These are phyloP conservation scores for Dermatemys mawii DNA, from an alignment of 2,113 vertebrate species.

Conservation along the genomic window DNA sequence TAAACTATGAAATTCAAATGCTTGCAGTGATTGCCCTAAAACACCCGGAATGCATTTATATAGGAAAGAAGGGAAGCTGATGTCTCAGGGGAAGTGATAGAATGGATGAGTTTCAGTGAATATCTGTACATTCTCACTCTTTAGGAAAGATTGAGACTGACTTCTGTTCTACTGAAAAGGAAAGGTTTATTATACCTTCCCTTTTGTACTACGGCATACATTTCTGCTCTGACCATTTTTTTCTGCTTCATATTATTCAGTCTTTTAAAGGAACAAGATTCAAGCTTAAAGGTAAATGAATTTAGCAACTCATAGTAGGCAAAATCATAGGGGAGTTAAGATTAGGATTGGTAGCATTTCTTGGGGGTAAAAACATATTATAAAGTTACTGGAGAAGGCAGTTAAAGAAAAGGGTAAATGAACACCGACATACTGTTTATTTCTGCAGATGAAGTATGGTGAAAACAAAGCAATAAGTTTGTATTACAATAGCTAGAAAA, in stretches of 20 bases:
- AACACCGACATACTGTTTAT: neutral
- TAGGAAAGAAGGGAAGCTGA: slow-evolving; percentile 33
- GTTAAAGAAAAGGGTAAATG: neutral
- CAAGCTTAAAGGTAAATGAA: slow-evolving; percentile 24
- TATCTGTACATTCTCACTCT: slow-evolving; percentile 36
- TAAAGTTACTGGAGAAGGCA: neutral
- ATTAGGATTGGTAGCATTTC: neutral
- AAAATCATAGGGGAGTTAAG: slow-evolving; percentile 10
- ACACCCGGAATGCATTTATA: neutral
- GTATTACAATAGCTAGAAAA: neutral
- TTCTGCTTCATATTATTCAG: neutral
- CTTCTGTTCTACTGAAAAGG: neutral
- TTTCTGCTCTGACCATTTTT: slow-evolving; percentile 36
- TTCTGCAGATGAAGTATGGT: neutral
- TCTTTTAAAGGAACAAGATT: slow-evolving; percentile 21
- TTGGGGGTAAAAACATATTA: neutral
- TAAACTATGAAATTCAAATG: neutral
- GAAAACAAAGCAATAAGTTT: neutral
- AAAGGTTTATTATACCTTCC: slow-evolving; percentile 50
- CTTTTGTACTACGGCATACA: slow-evolving; percentile 44
- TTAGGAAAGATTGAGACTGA: slow-evolving; percentile 56
- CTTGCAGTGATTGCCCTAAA: neutral
- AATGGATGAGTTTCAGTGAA: slow-evolving; percentile 1
- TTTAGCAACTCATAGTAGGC: neutral
- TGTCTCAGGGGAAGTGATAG: slow-evolving; percentile 51